Conservation (phyloP, 2,797 vertebrate genomes). For the Hippoglossus hippoglossus region DNA sequence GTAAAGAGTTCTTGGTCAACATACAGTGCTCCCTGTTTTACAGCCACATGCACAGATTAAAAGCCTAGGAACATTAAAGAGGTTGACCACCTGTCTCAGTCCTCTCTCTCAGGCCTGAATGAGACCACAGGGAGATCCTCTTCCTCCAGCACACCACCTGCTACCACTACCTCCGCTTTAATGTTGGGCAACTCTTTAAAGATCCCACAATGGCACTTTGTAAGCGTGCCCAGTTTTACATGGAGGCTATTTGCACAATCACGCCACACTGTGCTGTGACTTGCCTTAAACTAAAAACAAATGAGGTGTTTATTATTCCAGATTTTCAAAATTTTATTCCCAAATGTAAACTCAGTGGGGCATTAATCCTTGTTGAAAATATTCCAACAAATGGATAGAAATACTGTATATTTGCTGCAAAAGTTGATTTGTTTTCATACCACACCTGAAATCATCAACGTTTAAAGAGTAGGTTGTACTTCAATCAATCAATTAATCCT, state of each 20-base stretch:
- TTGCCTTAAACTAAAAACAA: constrained; percentile 45
- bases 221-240: constrained; percentile 61
- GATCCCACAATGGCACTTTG: constrained; percentile 71
- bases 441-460: neutral
- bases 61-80: constrained; percentile 79
- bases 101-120: constrained; percentile 74
- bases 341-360: constrained; percentile 27
- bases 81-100: constrained; percentile 81
- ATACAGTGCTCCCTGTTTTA: constrained; percentile 60
- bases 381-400: constrained; percentile 5
- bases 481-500: no score
- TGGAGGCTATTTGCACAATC: constrained; percentile 49
- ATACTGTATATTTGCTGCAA: constrained; percentile 24
- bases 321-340: constrained; percentile 21
- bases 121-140: constrained; percentile 79
- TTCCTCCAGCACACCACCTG: constrained; percentile 78
- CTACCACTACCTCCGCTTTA: constrained; percentile 70
- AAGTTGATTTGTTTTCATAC: constrained; percentile 13
- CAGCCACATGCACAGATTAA: constrained; percentile 77
- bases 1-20: constrained; percentile 63
- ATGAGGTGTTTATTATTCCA: constrained; percentile 21
- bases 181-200: constrained; percentile 71
- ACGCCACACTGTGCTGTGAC: constrained; percentile 39
- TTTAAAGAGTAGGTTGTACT: neutral
- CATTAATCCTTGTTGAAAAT: constrained; percentile 12